Evolutionary conservation across 2,113 vertebrate genomes (phyloP), one percentile per base, ranked within the genome.

Genomic region (Mus spicilegus): DNA sequence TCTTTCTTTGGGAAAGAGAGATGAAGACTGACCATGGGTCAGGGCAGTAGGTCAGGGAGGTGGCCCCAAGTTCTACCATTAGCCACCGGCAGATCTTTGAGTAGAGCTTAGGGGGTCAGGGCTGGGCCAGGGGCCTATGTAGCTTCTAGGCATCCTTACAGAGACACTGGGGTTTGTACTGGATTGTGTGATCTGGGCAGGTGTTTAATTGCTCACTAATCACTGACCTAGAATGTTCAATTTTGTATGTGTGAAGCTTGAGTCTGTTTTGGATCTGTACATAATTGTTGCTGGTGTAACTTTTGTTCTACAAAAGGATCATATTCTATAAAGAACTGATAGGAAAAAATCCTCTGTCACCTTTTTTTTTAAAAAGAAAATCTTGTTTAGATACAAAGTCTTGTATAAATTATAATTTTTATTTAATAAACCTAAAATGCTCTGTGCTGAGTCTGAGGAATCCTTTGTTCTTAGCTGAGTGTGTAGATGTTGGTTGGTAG

Each of bases 341-440:
- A 72, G 61, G 97, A 97, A 97, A 96, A 97, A 98, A 96, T 87
- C 85, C 97, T 96, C 97, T 98, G 97, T 98, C 85, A 99, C 98
- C 98, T 99, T 99, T 99, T 99, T 99, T 98, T 98, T 78, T 61
- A 82, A 78, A 98, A 80, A 98, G 97, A 98, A 97, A 98, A 98
- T 90, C 96, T 98, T 97, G 98, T 98, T 98, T 98, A 98, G 98
- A 98, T 98, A 98, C 96, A 96, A 97, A 96, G 87, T 98, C 98
- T 99, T 99, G 98, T 98, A 99, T 98, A 99, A 99, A 99, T 99
- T 98, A 99, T 99, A 98, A 98, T 98, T 98, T 98, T 98, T 98
- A 99, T 99, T 99, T 99, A 98, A 98, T 98, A 98, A 98, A 99
- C 80, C 84, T 95, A 93, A 98, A 98, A 97, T 89, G 98, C 97